Evolutionary conservation across 2,797 vertebrate species (phyloP).

Genomic region (Peromyscus aztecus): DNA sequence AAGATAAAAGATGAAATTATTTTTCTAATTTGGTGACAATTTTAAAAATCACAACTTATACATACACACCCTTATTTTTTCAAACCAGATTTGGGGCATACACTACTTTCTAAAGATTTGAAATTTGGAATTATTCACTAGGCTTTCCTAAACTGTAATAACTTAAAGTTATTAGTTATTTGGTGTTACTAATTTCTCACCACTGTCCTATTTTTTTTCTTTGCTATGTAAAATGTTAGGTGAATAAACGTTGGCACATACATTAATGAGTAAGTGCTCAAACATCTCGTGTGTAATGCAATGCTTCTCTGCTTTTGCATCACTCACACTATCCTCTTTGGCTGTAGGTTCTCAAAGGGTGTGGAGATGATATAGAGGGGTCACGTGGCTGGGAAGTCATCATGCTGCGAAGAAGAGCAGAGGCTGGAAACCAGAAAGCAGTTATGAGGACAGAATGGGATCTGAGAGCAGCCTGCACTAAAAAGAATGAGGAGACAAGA

Average conservation of each 20-base stretch:
- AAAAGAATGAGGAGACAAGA: not conserved
- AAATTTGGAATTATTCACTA: conserved; percentile 19
- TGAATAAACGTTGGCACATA: not conserved
- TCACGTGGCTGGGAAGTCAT: not conserved
- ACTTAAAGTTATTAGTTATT: not conserved
- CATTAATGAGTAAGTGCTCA: not conserved
- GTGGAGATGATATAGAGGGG: not conserved
- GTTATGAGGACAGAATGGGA: not conserved
- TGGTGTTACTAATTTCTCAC: not conserved
- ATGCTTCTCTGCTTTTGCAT: not conserved
- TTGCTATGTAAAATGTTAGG: not conserved
- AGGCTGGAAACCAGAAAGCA: not conserved
- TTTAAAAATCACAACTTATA: not conserved
- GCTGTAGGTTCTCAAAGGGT: not conserved
- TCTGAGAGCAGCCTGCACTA: not conserved
- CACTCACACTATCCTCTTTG: not conserved
- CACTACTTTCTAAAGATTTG: not conserved
- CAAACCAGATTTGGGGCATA: not conserved
- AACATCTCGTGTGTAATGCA: not conserved
- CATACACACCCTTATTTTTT: not conserved
- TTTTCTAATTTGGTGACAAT: not conserved
- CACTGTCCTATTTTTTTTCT: not conserved
- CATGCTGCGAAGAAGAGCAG: not conserved
- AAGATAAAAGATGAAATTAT: not conserved
- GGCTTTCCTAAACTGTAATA: conserved; percentile 10